Percentiles rank a stretch among this genome's conserved stretches.
These are phyloP conservation scores for Paracentrotus lividus DNA, from an alignment of 53 echinoderm and acorn worm species.

Conservation along the genomic window DNA sequence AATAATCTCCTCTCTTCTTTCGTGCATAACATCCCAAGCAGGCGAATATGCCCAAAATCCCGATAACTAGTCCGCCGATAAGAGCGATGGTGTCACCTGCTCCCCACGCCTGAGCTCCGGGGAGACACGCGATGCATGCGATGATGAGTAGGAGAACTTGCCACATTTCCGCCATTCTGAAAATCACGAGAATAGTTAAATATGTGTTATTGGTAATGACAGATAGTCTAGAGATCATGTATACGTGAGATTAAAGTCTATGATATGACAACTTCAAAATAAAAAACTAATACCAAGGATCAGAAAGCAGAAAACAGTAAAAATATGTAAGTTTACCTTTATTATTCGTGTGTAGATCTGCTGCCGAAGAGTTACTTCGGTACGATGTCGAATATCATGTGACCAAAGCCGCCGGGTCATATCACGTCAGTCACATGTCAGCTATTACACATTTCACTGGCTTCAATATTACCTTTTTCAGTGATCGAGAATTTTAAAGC, in stretches of 20 bases:
- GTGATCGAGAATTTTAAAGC: too few relatives aligned
- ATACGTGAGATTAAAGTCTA: neutral
- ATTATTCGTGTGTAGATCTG: too few relatives aligned
- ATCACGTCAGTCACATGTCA: too few relatives aligned
- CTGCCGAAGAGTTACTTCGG: too few relatives aligned
- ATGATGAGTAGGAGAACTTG: slow-evolving; percentile 74
- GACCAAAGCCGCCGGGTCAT: too few relatives aligned
- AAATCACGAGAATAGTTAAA: slow-evolving; percentile 15
- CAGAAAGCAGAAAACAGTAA: too few relatives aligned
- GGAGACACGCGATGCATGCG: slow-evolving; percentile 81
- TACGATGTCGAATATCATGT: too few relatives aligned
- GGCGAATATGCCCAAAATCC: slow-evolving; percentile 94
- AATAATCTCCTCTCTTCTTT: slow-evolving; percentile 75
- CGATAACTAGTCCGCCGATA: slow-evolving; percentile 94
- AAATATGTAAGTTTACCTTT: too few relatives aligned
- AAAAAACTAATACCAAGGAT: too few relatives aligned
- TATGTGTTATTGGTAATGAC: neutral
- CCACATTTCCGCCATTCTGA: slow-evolving; percentile 73
- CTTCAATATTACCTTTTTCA: too few relatives aligned
- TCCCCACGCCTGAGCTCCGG: slow-evolving; percentile 94
- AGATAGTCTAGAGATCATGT: neutral
- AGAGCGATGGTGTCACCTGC: slow-evolving; percentile 96
- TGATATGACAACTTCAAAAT: neutral
- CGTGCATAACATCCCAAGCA: slow-evolving; percentile 97
- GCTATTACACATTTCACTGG: too few relatives aligned